Base-by-base conservation (phyloP, 2,113 vertebrate genomes). In the Pelvicachromis taeniatus region DNA sequence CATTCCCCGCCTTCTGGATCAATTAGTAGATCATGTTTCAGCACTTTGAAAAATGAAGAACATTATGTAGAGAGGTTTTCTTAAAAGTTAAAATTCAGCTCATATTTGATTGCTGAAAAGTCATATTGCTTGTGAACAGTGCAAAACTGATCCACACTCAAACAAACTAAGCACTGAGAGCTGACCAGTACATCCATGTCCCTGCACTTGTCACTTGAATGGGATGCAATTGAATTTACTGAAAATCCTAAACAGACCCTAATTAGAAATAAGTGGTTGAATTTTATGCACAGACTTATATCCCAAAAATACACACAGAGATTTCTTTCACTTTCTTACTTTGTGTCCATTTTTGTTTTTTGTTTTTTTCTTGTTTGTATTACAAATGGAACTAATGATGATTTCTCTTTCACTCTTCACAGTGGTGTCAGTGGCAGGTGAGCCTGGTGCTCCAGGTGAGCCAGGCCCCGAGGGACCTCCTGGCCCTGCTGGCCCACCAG, bases 381-480 rank as follows among this genome's bases (percentile, higher is more conserved):
- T 70, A 26, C 73, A 85, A 31, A 11, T 87, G 38, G 13, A 38
- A 7, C 31, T 91, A 17, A 94, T 53, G 45, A 55, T 77, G 55
- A 14, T 55, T 38, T 29, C 65, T 88, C 40, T 88, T 85, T 91
- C 2, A 16, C 23, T 86, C 9, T 77, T 84, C 55, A 86, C 89
- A 96, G 95, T 94, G 53, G 93, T 95, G 78, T 80, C 91, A 59
- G 89, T 96, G 86, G 89, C 94, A 82, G 96, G 96, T 91, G 95
- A 96, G 87, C 96, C 95, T 90, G 96, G 96, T 73, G 19, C 85
- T 35, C 95, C 93, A 91, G 96, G 96, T 95, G 96, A 96, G 87
- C 95, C 95, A 11, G 96, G 96, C n/a, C 86, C 93, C 3, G 87
- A 93, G 89, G 96, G 96, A 61, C 95, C 96, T 56, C 26, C 89